Evolutionary conservation across 1,140 invertebrate species (phyloP).

Genomic region (Coenobita brevimanus): DNA sequence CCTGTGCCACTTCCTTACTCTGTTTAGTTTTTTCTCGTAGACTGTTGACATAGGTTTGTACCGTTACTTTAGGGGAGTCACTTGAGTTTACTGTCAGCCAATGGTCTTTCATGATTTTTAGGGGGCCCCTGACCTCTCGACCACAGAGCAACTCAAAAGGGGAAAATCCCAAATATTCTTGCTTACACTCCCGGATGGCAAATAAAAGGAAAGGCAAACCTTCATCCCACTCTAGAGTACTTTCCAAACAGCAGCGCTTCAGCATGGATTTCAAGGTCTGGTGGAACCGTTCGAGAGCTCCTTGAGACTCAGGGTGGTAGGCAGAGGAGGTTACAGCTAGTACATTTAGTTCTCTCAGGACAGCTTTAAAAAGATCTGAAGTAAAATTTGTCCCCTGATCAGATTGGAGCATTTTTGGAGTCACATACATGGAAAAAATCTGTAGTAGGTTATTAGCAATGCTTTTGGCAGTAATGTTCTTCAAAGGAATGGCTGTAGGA

Average conservation of each 20-base stretch:
- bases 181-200: neutral
- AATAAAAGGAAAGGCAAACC: neutral
- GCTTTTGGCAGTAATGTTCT: constrained; percentile 17
- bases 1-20: no score
- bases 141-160: neutral
- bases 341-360: neutral
- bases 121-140: neutral
- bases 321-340: neutral
- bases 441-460: neutral
- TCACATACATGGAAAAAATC: neutral
- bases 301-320: constrained; percentile 10
- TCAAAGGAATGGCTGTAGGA: constrained; percentile 9
- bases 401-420: constrained; percentile 20
- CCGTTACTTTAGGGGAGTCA: no score
- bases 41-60: no score
- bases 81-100: neutral
- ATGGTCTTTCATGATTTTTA: neutral
- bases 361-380: neutral
- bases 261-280: neutral
- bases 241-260: neutral
- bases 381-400: constrained; percentile 12
- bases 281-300: neutral
- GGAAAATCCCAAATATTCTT: neutral
- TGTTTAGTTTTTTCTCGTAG: no score
- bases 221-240: neutral